Evolutionary conservation across 2,888 invertebrate species (phyloP), one percentile per base, ranked within the genome.

Genomic region (Pandemis corylana): DNA sequence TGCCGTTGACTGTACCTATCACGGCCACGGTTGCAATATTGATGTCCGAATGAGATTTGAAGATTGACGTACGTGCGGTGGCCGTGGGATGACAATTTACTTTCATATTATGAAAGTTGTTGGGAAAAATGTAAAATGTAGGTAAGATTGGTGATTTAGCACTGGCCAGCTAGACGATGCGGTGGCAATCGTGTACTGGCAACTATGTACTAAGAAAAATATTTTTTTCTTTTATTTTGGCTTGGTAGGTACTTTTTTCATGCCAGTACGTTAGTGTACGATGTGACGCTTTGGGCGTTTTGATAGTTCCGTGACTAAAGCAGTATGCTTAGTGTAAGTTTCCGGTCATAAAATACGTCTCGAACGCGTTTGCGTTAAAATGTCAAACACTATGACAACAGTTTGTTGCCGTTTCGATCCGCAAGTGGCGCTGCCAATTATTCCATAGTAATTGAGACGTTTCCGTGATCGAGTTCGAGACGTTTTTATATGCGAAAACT

Each of bases 21-120:
- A 77, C 73, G 76, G 76, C 68, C 68, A 68, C 72, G 71, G 59
- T 75, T 68, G 79, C 77, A 78, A 78, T 79, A 81, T 79, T 76
- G 76, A 75, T 68, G 75, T 76, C 78, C 79, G 61, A 84, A 86
- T 87, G 81, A 81, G 81, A 76, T 84, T 75, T 75, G 76, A 78
- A 81, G 83, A 88, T 87, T 84, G 83, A 78, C 78, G 84, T 83
- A 87, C 87, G 87, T 83, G 82, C 78, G 67, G 68, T 76, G 72
- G 74, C 66, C 56, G 36, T 51, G 80, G 79, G 77, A 77, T 77
- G 80, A 79, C 80, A 80, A 83, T 82, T 82, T 80, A 78, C 80
- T 76, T 77, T 77, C 78, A 76, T 76, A 78, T 78, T 77, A 77
- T 80, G 79, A 80, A 76, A 78, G 75, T 68, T 51, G 69, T 61